Percentiles rank a stretch among this genome's conserved stretches.
Conservation (phyloP, 2,888 invertebrate species). For the Andrena dorsata region DNA sequence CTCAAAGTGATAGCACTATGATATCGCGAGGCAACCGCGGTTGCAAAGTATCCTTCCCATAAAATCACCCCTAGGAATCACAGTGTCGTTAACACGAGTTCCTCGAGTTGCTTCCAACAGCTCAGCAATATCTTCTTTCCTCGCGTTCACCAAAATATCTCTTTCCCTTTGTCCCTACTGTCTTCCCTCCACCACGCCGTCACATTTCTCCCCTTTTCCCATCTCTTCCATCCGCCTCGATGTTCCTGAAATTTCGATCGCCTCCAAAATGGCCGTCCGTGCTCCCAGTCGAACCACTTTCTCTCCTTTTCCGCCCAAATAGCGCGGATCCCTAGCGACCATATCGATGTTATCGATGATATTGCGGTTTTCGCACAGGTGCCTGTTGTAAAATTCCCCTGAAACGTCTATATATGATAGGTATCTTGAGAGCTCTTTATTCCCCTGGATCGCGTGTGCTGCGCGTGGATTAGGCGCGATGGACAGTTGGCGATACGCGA, state of each 20-base stretch:
- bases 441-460: background rate
- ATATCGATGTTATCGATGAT: constrained; percentile 30
- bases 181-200: background rate
- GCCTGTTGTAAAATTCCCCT: background rate
- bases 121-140: constrained; percentile 29
- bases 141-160: background rate
- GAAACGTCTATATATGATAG: background rate
- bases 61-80: constrained; percentile 50
- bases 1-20: background rate
- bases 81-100: constrained; percentile 61
- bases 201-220: background rate
- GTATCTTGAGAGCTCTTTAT: constrained; percentile 14
- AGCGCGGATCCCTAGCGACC: background rate
- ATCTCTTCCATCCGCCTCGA: background rate
- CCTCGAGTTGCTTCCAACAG: constrained; percentile 34
- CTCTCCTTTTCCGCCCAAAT: background rate
- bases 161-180: constrained; percentile 9
- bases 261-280: constrained; percentile 22
- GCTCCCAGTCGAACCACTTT: constrained; percentile 1
- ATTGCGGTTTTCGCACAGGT: constrained; percentile 7
- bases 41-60: constrained; percentile 2
- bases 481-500: background rate
- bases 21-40: background rate
- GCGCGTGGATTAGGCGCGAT: background rate
- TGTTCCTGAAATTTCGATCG: constrained; percentile 39